Conservation (phyloP, 2,888 invertebrate genomes). For the Parapristionchus giblindavisi region DNA sequence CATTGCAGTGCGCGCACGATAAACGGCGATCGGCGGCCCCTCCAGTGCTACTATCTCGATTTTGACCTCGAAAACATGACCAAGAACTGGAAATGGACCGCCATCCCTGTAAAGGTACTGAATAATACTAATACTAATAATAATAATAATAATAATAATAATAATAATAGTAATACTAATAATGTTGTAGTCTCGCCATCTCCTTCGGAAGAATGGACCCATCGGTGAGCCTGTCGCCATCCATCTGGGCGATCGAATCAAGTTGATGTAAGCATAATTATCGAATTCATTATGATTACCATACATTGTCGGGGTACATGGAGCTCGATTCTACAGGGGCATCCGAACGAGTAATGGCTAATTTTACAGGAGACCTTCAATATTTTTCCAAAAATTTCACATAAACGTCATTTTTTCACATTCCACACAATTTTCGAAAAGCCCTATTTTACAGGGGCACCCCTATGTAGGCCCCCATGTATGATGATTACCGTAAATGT, state of each 20-base stretch:
- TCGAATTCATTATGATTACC: too few relatives aligned
- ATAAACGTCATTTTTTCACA: too few relatives aligned
- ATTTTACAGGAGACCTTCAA: too few relatives aligned
- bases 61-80: neutral
- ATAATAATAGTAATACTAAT: too few relatives aligned
- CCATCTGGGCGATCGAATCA: neutral
- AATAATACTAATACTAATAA: neutral
- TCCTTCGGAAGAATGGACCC: neutral
- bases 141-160: too few relatives aligned
- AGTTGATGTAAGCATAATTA: neutral
- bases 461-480: neutral
- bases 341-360: too few relatives aligned
- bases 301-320: too few relatives aligned
- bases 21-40: neutral
- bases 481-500: neutral
- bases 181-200: neutral
- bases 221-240: neutral
- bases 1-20: neutral
- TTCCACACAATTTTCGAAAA: too few relatives aligned
- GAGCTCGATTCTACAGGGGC: too few relatives aligned
- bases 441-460: too few relatives aligned
- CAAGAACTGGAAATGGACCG: conserved; percentile 9
- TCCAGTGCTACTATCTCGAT: conserved; percentile 1
- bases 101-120: neutral
- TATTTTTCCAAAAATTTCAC: too few relatives aligned